These are phyloP conservation scores for Netelia virgata DNA, from an alignment of 2,888 invertebrate species.

Conservation along the genomic window DNA sequence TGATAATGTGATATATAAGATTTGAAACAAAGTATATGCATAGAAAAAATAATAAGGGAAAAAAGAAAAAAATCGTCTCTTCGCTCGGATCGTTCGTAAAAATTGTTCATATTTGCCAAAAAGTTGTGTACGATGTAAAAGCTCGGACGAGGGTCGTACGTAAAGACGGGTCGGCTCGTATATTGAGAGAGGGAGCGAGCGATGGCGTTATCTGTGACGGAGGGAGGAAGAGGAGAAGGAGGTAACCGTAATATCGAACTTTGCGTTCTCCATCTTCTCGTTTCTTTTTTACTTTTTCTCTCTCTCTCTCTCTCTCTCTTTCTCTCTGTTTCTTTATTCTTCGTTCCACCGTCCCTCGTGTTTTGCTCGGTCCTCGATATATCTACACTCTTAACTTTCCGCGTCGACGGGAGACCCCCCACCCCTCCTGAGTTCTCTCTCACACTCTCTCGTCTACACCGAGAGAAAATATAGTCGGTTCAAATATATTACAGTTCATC, in stretches of 20 bases:
- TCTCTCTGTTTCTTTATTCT: not conserved
- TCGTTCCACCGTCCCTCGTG: conserved; percentile 24
- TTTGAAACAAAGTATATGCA: too few species aligned
- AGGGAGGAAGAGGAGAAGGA: conserved; percentile 1
- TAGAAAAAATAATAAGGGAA: too few species aligned
- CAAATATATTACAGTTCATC: not conserved
- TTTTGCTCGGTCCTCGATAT: conserved; percentile 11
- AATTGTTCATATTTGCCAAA: conserved; percentile 31
- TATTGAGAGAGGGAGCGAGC: not conserved
- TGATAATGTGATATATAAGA: not conserved
- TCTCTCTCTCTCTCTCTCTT: conserved; percentile 17
- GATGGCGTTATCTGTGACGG: conserved; percentile 32
- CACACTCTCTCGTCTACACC: not conserved
- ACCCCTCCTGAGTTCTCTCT: not conserved
- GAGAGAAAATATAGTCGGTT: not conserved
- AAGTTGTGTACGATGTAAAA: not conserved
- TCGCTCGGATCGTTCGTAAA: too few species aligned
- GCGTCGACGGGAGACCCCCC: not conserved
- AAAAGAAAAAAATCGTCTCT: not conserved
- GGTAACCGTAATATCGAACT: conserved; percentile 38
- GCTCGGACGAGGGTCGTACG: conserved; percentile 18
- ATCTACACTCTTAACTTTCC: not conserved
- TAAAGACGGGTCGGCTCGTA: not conserved
- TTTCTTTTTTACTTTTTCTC: conserved; percentile 12
- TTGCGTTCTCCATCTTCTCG: conserved; percentile 3